Evolutionary conservation across 1,140 invertebrate species (phyloP).

Genomic region (Monochamus saltuarius): DNA sequence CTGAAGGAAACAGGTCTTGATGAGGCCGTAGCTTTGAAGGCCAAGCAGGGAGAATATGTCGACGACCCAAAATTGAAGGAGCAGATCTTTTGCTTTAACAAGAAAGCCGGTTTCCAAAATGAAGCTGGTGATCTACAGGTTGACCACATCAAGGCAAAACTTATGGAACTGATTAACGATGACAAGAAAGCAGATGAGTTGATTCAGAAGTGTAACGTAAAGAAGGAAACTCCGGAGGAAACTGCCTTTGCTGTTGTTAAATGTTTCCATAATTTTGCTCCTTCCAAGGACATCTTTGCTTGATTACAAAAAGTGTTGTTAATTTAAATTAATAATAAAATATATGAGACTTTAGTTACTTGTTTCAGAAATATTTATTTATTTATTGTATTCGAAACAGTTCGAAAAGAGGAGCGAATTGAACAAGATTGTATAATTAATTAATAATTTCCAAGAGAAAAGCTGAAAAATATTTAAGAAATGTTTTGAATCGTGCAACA

Average conservation of each 20-base stretch:
- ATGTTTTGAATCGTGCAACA: too few relatives aligned
- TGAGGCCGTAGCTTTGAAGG: slow-evolving; percentile 47
- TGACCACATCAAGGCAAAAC: slow-evolving; percentile 48
- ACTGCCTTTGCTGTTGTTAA: slow-evolving; percentile 28
- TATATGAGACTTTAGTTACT: background rate
- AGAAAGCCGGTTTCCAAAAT: slow-evolving; percentile 51
- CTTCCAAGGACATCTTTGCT: slow-evolving; percentile 15
- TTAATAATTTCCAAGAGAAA: too few relatives aligned
- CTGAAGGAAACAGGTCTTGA: slow-evolving; percentile 48
- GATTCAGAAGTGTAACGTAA: slow-evolving; percentile 27
- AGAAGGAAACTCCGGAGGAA: slow-evolving; percentile 29
- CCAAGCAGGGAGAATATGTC: slow-evolving; percentile 47
- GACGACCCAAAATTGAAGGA: slow-evolving; percentile 53
- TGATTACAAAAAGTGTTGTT: slow-evolving; percentile 11
- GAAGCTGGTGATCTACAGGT: slow-evolving; percentile 49
- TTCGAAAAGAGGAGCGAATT: too few relatives aligned
- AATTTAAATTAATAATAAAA: background rate
- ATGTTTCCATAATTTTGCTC: slow-evolving; percentile 22
- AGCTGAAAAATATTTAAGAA: too few relatives aligned
- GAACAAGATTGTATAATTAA: too few relatives aligned
- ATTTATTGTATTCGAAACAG: too few relatives aligned
- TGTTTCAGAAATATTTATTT: background rate
- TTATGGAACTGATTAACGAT: slow-evolving; percentile 49
- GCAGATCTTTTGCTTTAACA: slow-evolving; percentile 53
- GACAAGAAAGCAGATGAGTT: slow-evolving; percentile 21